phyloP scores from a whole-genome alignment of 2,797 vertebrate genomes.

The Pelobates cultripes region DNA sequence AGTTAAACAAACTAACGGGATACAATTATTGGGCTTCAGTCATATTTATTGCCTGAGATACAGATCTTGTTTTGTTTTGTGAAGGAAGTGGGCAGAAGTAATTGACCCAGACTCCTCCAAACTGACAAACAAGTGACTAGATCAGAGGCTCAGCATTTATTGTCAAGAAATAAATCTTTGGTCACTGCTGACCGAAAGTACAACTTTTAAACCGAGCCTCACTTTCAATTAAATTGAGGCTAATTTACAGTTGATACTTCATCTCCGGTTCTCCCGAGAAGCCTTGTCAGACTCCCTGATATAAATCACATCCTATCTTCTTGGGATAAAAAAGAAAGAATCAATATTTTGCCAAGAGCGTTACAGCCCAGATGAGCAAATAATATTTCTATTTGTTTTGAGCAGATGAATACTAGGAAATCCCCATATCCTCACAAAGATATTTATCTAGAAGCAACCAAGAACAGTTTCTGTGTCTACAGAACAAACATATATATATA shows the following conservation, averaged over 20 bases:
- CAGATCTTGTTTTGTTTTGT: no score
- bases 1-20: no score
- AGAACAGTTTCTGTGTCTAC: not conserved
- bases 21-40: no score
- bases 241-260: constrained; percentile 25
- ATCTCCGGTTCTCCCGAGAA: constrained; percentile 16
- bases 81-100: not conserved
- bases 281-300: not conserved
- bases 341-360: constrained; percentile 41
- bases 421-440: not conserved
- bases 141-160: not conserved
- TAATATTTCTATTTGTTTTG: constrained; percentile 21
- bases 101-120: not conserved
- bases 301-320: constrained; percentile 27
- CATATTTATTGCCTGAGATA: not conserved
- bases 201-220: not conserved
- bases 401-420: not conserved
- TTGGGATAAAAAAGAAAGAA: constrained; percentile 19
- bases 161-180: not conserved
- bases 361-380: constrained; percentile 21
- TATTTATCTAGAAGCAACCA: not conserved
- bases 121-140: not conserved
- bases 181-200: not conserved
- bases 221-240: constrained; percentile 13
- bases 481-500: no score